A percentile compares a stretch with the other conserved stretches of the same genome.
Evolutionary conservation across 2,888 invertebrate genomes (phyloP).

Genomic region (Volucella zonaria): DNA sequence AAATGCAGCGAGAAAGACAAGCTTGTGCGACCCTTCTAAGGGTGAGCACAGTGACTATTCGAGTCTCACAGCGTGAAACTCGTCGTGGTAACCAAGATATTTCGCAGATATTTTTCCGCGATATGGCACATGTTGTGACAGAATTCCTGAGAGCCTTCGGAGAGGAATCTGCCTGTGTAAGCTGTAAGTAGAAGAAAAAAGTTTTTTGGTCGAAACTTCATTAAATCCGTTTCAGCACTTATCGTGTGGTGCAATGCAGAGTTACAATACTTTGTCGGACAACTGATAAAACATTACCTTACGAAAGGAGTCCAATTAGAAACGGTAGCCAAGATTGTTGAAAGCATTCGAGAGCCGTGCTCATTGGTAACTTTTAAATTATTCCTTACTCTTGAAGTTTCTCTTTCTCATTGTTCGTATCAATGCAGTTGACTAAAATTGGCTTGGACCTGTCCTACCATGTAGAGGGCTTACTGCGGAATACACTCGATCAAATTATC

Average conservation of each 20-base stretch:
- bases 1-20: conserved; percentile 82
- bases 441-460: conserved; percentile 97
- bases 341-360: conserved; percentile 86
- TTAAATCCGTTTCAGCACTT: conserved; percentile 84
- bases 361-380: conserved; percentile 76
- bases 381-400: not conserved
- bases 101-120: conserved; percentile 87
- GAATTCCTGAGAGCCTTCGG: conserved; percentile 93
- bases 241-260: conserved; percentile 96
- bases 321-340: conserved; percentile 93
- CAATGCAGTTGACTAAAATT: conserved; percentile 84
- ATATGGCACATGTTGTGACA: conserved; percentile 87
- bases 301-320: conserved; percentile 93
- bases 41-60: conserved; percentile 81
- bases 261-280: conserved; percentile 90
- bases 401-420: not conserved
- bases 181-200: conserved; percentile 84
- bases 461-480: conserved; percentile 92
- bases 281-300: conserved; percentile 93
- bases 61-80: conserved; percentile 81
- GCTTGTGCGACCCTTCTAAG: conserved; percentile 81
- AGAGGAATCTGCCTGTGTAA: conserved; percentile 88
- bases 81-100: conserved; percentile 82
- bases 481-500: conserved; percentile 84
- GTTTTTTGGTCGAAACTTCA: not conserved